Evolutionary conservation across 2,113 vertebrate species (phyloP).

Genomic region (Actinemys pallida): DNA sequence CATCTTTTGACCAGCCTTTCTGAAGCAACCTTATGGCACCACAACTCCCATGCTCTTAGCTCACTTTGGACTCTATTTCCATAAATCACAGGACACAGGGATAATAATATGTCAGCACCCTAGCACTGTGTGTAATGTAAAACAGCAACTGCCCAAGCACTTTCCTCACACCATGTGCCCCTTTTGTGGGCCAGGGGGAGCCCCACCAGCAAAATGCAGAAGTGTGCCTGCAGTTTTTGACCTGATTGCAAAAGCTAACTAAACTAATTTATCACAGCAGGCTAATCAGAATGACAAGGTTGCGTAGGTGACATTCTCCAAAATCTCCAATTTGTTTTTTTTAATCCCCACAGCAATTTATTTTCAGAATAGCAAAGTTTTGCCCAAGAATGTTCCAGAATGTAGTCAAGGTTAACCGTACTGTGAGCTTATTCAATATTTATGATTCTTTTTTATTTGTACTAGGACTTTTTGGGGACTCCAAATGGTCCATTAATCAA

Average conservation of each 20-base stretch:
- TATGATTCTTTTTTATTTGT: conserved; percentile 87
- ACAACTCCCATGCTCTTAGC: conserved; percentile 3
- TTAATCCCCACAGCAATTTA: conserved; percentile 81
- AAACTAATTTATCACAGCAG: conserved; percentile 92
- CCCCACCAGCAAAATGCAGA: not conserved
- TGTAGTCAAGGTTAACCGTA: conserved; percentile 85
- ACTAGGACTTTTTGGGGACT: conserved; percentile 83
- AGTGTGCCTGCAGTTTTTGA: conserved; percentile 71
- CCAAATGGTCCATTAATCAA: conserved; percentile 94
- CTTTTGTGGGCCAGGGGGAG: conserved; percentile 31
- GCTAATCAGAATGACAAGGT: conserved; percentile 91
- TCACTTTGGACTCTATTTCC: conserved; percentile 23
- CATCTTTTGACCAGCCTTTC: not conserved
- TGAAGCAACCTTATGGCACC: not conserved
- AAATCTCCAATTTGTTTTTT: conserved; percentile 81
- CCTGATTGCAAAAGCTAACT: conserved; percentile 87
- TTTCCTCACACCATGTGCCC: not conserved
- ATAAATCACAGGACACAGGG: not conserved
- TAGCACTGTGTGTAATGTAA: not conserved
- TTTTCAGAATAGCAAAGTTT: conserved; percentile 81
- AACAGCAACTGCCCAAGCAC: not conserved
- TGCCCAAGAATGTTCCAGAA: conserved; percentile 80
- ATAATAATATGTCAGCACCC: conserved; percentile 19
- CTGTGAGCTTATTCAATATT: conserved; percentile 86
- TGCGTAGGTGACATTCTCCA: conserved; percentile 89